These are phyloP conservation scores for Barnardius zonarius DNA, from an alignment of 2,113 vertebrate genomes.

Conservation along the genomic window DNA sequence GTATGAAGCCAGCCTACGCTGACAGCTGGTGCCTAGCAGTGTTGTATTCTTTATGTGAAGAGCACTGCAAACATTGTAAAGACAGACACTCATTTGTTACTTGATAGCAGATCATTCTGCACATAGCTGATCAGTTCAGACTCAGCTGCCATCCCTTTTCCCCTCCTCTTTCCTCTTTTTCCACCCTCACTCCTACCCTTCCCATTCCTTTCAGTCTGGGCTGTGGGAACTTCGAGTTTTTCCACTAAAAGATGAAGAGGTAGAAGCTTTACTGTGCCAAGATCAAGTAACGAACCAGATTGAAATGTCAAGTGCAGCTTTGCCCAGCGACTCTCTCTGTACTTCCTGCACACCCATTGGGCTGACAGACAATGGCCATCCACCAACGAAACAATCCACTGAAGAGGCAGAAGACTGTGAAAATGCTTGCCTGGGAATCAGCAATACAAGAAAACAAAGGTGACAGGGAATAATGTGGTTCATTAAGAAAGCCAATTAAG, in stretches of 20 bases:
- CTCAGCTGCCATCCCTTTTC: constrained; percentile 23
- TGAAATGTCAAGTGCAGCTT: constrained; percentile 51
- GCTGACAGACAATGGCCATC: constrained; percentile 38
- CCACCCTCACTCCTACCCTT: background rate
- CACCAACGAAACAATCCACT: constrained; percentile 36
- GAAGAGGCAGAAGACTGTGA: constrained; percentile 57
- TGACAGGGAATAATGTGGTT: constrained; percentile 70
- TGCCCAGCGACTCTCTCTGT: constrained; percentile 33
- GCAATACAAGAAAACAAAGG: constrained; percentile 72
- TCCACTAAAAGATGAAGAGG: constrained; percentile 73
- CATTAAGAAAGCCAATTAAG: constrained; percentile 61
- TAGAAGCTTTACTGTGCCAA: constrained; percentile 68
- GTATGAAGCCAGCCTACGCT: background rate
- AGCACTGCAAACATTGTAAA: background rate
- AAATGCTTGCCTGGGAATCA: constrained; percentile 57
- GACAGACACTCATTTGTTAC: background rate
- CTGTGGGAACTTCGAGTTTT: constrained; percentile 80
- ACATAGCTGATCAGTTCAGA: constrained; percentile 12
- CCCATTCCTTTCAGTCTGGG: constrained; percentile 64
- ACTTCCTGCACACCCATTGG: background rate
- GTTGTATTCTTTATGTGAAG: background rate
- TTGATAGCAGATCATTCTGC: constrained; percentile 20
- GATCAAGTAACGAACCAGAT: constrained; percentile 30
- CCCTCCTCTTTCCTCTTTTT: background rate
- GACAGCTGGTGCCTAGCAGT: background rate